Evolutionary conservation across 1,140 invertebrate species (phyloP).

Genomic region (Apis dorsata): DNA sequence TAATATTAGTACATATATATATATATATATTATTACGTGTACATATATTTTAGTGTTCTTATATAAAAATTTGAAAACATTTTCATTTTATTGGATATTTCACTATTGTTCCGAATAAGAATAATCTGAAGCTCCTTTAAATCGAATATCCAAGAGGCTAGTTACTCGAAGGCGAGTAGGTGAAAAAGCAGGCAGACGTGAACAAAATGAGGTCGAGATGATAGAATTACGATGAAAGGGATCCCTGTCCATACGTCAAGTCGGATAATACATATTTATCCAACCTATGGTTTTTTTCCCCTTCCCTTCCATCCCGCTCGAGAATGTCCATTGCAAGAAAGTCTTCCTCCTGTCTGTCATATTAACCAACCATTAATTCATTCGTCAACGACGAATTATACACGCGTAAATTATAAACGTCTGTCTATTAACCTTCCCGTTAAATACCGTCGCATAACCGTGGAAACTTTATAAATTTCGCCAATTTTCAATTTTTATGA

Average conservation of each 20-base stretch:
- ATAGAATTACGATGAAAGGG: conserved; percentile 29
- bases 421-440: too few relatives aligned
- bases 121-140: neutral
- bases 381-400: too few relatives aligned
- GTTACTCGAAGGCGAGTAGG: neutral
- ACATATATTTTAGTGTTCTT: too few relatives aligned
- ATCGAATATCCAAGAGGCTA: neutral
- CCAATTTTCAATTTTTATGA: too few relatives aligned
- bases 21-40: too few relatives aligned
- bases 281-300: conserved; percentile 6
- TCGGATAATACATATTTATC: conserved; percentile 43
- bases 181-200: conserved; percentile 9
- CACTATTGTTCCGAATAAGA: neutral
- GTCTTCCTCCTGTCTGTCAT: neutral
- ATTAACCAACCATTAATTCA: too few relatives aligned
- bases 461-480: too few relatives aligned
- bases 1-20: too few relatives aligned
- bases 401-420: too few relatives aligned
- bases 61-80: too few relatives aligned
- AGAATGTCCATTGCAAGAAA: neutral
- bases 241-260: neutral
- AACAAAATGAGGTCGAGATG: conserved; percentile 31
- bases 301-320: neutral
- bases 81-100: neutral
- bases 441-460: too few relatives aligned